phyloP scores from a whole-genome alignment of 2,113 vertebrate species.

The Protomyctophum bolini region DNA sequence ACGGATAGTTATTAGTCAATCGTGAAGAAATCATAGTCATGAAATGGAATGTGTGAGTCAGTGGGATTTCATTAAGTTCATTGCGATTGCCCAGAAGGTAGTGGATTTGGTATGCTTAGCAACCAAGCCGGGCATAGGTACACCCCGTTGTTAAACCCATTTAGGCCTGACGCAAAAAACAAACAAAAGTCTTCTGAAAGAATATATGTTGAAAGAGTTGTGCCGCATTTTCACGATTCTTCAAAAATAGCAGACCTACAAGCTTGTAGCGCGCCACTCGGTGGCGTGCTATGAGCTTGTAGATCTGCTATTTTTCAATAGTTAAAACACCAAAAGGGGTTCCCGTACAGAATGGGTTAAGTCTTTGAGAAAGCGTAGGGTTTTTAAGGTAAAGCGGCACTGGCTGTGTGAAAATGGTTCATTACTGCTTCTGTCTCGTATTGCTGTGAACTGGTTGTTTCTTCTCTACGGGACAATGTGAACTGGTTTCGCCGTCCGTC shows the following conservation, averaged over 20 bases:
- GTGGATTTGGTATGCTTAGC: neutral
- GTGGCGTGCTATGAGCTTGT: no score
- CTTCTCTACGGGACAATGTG: conserved; percentile 24
- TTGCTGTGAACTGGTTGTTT: conserved; percentile 2
- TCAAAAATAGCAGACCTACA: no score
- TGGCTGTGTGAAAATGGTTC: neutral
- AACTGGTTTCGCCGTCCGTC: conserved; percentile 7
- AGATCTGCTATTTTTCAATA: no score
- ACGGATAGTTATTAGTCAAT: neutral
- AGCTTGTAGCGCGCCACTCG: no score
- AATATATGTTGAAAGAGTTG: no score
- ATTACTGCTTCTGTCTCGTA: no score
- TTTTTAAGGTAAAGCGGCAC: conserved; percentile 44
- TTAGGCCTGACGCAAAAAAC: no score
- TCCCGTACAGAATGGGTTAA: no score
- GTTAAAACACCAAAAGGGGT: no score
- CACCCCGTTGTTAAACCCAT: neutral
- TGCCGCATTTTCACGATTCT: no score
- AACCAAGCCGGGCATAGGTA: neutral
- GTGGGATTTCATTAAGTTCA: conserved; percentile 42
- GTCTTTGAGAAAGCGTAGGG: neutral
- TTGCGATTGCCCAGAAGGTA: neutral
- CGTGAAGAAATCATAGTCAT: neutral
- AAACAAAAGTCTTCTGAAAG: no score
- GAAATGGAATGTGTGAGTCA: conserved; percentile 39